Evolutionary conservation across 2,888 invertebrate genomes (phyloP), one percentile per base, ranked within the genome.

Genomic region (Meloe dianella): DNA sequence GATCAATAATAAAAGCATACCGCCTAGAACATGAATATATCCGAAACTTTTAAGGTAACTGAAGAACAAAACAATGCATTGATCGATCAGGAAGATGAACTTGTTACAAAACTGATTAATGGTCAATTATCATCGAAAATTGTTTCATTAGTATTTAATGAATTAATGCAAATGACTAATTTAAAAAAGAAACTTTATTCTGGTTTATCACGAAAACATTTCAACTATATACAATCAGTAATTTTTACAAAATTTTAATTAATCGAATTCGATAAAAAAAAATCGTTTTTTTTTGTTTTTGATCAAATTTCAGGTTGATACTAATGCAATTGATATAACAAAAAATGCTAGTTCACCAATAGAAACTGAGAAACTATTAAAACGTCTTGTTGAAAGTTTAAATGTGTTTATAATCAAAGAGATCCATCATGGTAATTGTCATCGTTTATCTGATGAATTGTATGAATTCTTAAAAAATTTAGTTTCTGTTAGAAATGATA

Each of bases 51-150:
- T 41, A 29, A 67, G 67, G 20, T 41, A 32, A 32, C 22, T 10
- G 51, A 61, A 8, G 61, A 51, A 10, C 41, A 61, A 57, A 32
- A 47, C 5, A 59, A 60, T 5, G 61, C 62, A 20, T 60, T 64
- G 30, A 67, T 61, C 57, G 63, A 64, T 35, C n/a, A 24, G 14
- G 75, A 76, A 64, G 69, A 73, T 27, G 75, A 76, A 47, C 69
- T 74, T 58, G 66, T 79, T 60, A 73, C 72, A 32, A 69, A 75
- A 38, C 71, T 77, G 29, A 61, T 78, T 14, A 76, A 75, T 51
- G 79, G 78, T 3, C 70, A 75, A 29, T 35, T 78, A n/a, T 72
- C 77, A 3, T 60, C 74, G n/a, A 67, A 71, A 20, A 65, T 79
- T 14, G 76, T 79, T 9, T 67, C 73, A 0, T 66, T 67, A 1